Conservation (phyloP, 2,113 vertebrate species). For the Nanger granti region DNA sequence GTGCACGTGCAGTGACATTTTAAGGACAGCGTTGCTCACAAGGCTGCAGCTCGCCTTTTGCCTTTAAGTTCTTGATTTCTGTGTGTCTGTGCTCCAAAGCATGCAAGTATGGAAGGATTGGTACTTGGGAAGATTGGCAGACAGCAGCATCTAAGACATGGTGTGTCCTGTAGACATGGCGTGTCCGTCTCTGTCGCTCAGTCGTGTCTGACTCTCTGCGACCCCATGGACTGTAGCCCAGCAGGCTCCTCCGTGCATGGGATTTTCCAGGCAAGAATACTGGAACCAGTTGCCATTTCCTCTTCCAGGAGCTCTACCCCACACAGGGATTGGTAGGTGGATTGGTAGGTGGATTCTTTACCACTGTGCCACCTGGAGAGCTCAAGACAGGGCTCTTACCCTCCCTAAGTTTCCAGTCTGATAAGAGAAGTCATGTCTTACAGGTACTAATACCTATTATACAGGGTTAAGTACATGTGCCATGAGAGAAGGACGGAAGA, state of each 20-base stretch:
- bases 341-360: neutral
- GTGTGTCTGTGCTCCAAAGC: neutral
- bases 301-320: neutral
- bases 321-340: neutral
- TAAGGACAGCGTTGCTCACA: neutral
- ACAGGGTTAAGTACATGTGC: neutral
- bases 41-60: neutral
- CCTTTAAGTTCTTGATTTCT: neutral
- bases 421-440: neutral
- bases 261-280: neutral
- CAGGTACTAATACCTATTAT: neutral
- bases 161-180: neutral
- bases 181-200: neutral
- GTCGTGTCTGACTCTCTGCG: neutral
- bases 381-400: neutral
- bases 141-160: neutral
- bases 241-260: neutral
- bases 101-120: neutral
- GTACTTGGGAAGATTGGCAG: neutral
- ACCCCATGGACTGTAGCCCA: neutral
- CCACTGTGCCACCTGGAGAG: neutral
- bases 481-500: fast-evolving
- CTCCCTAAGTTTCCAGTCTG: neutral
- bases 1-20: neutral
- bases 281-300: neutral